These are phyloP conservation scores for Ondatra zibethicus DNA, from an alignment of 2,113 vertebrate genomes.

Conservation along the genomic window DNA sequence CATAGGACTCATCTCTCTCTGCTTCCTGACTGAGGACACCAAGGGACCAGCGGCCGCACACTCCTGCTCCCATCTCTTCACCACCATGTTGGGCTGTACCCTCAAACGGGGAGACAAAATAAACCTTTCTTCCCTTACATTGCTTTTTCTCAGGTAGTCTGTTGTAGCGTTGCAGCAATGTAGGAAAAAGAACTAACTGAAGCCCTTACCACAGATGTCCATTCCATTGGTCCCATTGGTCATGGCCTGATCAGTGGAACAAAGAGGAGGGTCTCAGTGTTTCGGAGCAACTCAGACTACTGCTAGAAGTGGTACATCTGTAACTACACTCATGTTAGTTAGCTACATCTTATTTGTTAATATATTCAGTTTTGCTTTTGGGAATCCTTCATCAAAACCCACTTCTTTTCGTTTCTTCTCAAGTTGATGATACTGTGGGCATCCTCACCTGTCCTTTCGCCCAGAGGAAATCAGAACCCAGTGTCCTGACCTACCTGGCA, in stretches of 20 bases:
- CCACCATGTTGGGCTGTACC: too few species aligned
- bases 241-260: background rate
- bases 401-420: background rate
- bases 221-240: background rate
- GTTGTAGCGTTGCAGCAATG: background rate
- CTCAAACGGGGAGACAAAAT: background rate
- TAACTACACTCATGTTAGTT: background rate
- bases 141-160: background rate
- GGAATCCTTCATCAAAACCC: background rate
- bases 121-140: background rate
- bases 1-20: background rate
- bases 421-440: background rate
- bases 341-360: background rate
- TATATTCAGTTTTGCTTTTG: background rate
- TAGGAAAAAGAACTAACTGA: background rate
- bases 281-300: too few species aligned
- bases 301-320: rapidly evolving
- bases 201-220: background rate
- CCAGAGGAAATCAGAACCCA: background rate
- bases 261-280: background rate
- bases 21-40: background rate
- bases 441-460: background rate
- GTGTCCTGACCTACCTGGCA: too few species aligned
- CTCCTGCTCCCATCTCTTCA: background rate
- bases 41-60: too few species aligned